phyloP scores from a whole-genome alignment of 2,113 vertebrate species.

The Xyliphius kryptos region DNA sequence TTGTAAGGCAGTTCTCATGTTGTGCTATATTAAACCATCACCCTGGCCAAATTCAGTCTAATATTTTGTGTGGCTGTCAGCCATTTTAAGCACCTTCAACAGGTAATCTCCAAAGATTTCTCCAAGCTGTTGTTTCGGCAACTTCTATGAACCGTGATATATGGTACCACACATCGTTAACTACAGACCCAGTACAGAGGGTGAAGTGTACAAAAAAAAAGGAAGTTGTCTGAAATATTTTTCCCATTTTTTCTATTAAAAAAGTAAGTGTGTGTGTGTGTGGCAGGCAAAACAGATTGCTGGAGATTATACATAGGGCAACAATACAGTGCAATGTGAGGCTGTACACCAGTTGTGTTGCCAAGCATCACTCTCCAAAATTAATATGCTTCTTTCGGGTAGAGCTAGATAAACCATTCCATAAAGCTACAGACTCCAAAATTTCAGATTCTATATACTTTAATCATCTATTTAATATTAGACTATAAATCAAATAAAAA shows the following conservation, averaged over 20 bases:
- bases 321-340: slow-evolving; percentile 31
- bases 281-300: slow-evolving; percentile 27
- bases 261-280: background rate
- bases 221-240: slow-evolving; percentile 16
- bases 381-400: slow-evolving; percentile 26
- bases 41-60: slow-evolving; percentile 16
- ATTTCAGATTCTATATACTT: too few species aligned
- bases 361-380: slow-evolving; percentile 27
- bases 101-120: slow-evolving; percentile 16
- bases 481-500: background rate
- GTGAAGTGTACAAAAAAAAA: background rate
- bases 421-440: slow-evolving; percentile 12
- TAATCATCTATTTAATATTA: background rate
- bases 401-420: slow-evolving; percentile 8
- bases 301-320: slow-evolving; percentile 37
- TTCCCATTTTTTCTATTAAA: too few species aligned
- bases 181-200: slow-evolving; percentile 3
- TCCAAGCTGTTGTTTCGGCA: slow-evolving; percentile 37
- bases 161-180: slow-evolving; percentile 35
- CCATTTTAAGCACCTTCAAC: slow-evolving; percentile 28
- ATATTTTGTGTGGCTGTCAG: slow-evolving; percentile 17
- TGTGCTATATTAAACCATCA: slow-evolving; percentile 15
- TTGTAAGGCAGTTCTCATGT: background rate
- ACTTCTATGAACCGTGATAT: slow-evolving; percentile 25
- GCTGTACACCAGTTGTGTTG: slow-evolving; percentile 27